Evolutionary conservation across 2,113 vertebrate genomes (phyloP), one percentile per base, ranked within the genome.

Genomic region (Poecile atricapillus): DNA sequence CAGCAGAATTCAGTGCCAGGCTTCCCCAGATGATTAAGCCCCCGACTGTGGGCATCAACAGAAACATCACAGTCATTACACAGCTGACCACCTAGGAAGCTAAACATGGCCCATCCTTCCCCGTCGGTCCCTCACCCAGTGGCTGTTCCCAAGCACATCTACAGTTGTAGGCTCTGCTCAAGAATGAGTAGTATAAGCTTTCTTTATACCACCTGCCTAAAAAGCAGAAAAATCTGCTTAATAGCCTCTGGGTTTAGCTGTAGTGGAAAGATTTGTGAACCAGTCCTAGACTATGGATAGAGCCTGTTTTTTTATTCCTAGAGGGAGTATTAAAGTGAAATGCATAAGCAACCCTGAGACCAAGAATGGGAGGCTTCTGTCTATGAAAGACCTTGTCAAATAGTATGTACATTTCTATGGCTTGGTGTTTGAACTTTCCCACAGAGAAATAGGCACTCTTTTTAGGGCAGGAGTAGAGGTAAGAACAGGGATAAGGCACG

Each of bases 161-260:
- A 16, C 15, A 24, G 14, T 37, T 1, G 0, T 5, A 27, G 5
- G 8, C 5, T 74, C 31, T 84, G 74, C 30, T 52, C 24, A 56
- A 47, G 50, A 33, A 39, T 6, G 9, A 20, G 10, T 24, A 5
- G 56, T 3, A 0, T 41, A 60, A 60, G 15, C 6, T 47, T 73
- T 78, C 25, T 33, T 69, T 56, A 56, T 11, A n/a, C 3, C 16
- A 15, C 22, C 19, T 78, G 10, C 39, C 28, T 25, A 52, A 84
- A 76, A 87, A 91, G 30, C 10, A 10, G 9, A 33, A 67, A 44
- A 70, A 24, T 2, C 27, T 53, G 11, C 25, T 71, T 4, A 2
- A 13, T 20, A 63, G 4, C 7, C 10, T 50, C 2, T 20, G 17
- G 13, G 5, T 52, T 77, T 64, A 68, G 22, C 39, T 63, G 24